Evolutionary conservation across 2,113 vertebrate species (phyloP).

Genomic region (Tauraco erythrolophus): DNA sequence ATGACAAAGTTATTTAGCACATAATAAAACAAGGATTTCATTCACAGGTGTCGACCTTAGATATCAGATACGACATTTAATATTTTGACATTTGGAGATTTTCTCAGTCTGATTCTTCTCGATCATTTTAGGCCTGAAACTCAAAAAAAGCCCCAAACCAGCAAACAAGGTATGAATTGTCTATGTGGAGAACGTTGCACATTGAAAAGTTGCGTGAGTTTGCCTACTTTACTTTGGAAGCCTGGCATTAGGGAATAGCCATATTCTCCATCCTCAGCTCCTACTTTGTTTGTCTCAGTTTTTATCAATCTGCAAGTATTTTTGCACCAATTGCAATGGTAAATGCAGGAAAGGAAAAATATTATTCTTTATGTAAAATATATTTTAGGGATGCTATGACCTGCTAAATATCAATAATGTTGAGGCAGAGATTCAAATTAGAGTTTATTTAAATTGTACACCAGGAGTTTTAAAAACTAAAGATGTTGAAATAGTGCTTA

Average conservation of each 20-base stretch:
- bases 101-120: background rate
- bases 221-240: background rate
- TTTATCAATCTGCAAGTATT: background rate
- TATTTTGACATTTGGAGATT: background rate
- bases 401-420: background rate
- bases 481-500: background rate
- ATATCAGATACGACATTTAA: background rate
- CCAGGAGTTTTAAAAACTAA: background rate
- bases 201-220: background rate
- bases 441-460: background rate
- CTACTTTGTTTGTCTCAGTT: background rate
- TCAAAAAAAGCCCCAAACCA: no score
- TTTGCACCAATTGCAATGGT: background rate
- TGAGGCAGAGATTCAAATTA: background rate
- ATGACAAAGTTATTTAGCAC: background rate
- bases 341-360: background rate
- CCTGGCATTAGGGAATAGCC: background rate
- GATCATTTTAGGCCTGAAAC: background rate
- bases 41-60: background rate
- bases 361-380: background rate
- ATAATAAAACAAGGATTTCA: background rate
- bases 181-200: rapidly evolving
- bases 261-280: background rate
- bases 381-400: background rate
- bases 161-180: background rate